Percentiles rank a stretch among this genome's conserved stretches.
Conservation (phyloP, 2,113 vertebrate genomes). For the Gopherus evgoodei region DNA sequence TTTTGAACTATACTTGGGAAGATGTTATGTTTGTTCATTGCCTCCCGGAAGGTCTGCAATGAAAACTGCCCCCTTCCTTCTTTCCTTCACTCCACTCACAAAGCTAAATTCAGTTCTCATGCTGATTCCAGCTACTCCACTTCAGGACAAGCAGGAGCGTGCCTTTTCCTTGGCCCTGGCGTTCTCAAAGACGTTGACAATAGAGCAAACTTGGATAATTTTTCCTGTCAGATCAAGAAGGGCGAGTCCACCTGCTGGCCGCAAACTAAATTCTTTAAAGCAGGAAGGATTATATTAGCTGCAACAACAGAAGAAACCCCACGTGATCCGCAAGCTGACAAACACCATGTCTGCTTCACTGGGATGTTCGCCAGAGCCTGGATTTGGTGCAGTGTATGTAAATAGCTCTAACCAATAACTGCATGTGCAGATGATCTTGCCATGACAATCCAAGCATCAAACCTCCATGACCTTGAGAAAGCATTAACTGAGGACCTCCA, state of each 20-base stretch:
- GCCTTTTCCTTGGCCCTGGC: conserved; percentile 55
- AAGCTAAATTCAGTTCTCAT: conserved; percentile 26
- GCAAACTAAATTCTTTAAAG: conserved; percentile 41
- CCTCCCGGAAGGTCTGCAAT: neutral
- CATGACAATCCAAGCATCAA: too few species aligned
- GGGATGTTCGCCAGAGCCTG: conserved; percentile 56
- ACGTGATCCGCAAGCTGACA: conserved; percentile 73
- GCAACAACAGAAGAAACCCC: conserved; percentile 63
- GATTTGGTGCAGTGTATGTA: conserved; percentile 44
- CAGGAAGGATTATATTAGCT: conserved; percentile 49
- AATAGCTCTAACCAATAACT: conserved; percentile 61
- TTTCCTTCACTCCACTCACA: conserved; percentile 51
- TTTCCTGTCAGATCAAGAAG: conserved; percentile 27
- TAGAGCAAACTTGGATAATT: conserved; percentile 23
- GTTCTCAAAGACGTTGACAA: conserved; percentile 31
- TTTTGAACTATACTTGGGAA: conserved; percentile 33
- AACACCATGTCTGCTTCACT: conserved; percentile 71
- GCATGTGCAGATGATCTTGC: neutral
- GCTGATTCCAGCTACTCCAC: conserved; percentile 45
- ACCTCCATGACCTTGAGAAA: too few species aligned
- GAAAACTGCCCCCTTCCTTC: conserved; percentile 26
- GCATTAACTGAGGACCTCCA: too few species aligned
- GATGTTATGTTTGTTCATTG: neutral
- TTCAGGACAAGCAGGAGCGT: conserved; percentile 54
- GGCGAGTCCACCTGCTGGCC: conserved; percentile 55